phyloP scores from a whole-genome alignment of 2,113 vertebrate genomes.

The Capricornis sumatraensis region DNA sequence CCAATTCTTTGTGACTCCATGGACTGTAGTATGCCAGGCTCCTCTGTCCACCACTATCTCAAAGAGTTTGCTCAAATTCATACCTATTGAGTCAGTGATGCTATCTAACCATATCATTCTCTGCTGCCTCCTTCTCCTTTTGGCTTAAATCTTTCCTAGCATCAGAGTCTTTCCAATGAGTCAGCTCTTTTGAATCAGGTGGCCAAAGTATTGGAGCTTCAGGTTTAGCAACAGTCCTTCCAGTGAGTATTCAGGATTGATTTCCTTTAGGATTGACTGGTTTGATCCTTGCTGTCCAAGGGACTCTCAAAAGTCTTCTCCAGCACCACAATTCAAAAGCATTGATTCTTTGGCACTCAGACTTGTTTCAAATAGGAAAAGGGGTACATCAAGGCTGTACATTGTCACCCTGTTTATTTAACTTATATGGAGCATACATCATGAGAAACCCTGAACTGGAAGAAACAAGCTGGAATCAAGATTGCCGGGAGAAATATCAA shows the following conservation, averaged over 20 bases:
- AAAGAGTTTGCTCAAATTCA: not conserved
- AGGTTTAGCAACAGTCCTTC: not conserved
- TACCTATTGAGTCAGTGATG: not conserved
- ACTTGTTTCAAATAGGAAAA: too few relatives aligned
- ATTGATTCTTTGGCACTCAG: not conserved
- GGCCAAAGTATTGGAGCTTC: not conserved
- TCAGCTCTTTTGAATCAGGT: not conserved
- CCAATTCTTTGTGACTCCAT: not conserved
- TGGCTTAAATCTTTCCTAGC: not conserved
- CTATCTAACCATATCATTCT: not conserved
- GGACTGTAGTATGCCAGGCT: not conserved
- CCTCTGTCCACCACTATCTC: not conserved
- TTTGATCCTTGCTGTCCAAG: not conserved
- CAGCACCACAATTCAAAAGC: not conserved
- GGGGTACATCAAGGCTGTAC: too few relatives aligned
- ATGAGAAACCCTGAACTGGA: too few relatives aligned
- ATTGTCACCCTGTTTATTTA: too few relatives aligned
- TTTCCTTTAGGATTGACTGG: not conserved
- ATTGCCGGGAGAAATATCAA: too few relatives aligned
- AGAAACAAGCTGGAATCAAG: too few relatives aligned
- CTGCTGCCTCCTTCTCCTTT: not conserved
- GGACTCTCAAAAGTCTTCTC: not conserved
- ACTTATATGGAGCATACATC: too few relatives aligned
- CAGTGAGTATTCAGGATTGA: not conserved
- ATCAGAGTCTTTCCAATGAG: not conserved